Base-by-base conservation (phyloP, 1,140 invertebrate genomes). In the Dinothrombium tinctorium region DNA sequence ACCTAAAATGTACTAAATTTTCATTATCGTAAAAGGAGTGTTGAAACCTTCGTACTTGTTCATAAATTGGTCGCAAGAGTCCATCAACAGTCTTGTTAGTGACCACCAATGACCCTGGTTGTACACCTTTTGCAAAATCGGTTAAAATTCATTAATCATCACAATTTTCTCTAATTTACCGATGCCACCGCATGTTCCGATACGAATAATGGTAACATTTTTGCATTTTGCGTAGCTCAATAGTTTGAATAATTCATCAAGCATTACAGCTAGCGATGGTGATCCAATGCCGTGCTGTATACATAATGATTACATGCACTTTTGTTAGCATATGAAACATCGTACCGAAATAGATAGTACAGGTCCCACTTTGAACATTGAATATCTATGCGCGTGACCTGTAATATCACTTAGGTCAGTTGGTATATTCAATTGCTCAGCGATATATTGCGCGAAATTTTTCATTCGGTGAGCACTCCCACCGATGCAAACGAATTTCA, bases 401-500 rank as follows among this genome's bases (percentile, higher is more conserved):
- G 78, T 84, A 46, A 95, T 84, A 57, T 95, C 84, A 47, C 73
- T 67, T 20, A 89, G 62, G 33, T 72, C 74, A 31, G 78, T 73
- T 0, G 82, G 82, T 56, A 84, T 74, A 3, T 76, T 77, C 46
- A 89, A 76, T 63, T 89, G 76, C 47, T 76, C 66, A 43, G 86
- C 78, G 46, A 94, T 83, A 52, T 70, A 78, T 54, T 81, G 67
- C 20, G 87, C 86, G 58, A 94, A 95, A 50, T 76, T 69, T 57
- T 86, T 73, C 81, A 95, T 87, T 23, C 90, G 68, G 53, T 79
- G 83, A 4, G 83, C 79, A 12, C 86, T 92, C 8, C 90, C 92
- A 35, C 90, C 89, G 75, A 94, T 87, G 59, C 87, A 95, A 8
- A 95, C 83, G 61, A 94, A 95, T 72, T 89, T 90, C 28, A 92